Percentiles rank a stretch among this genome's conserved stretches.
phyloP scores from a whole-genome alignment of 1,140 invertebrate genomes.

The Drosophila varians region DNA sequence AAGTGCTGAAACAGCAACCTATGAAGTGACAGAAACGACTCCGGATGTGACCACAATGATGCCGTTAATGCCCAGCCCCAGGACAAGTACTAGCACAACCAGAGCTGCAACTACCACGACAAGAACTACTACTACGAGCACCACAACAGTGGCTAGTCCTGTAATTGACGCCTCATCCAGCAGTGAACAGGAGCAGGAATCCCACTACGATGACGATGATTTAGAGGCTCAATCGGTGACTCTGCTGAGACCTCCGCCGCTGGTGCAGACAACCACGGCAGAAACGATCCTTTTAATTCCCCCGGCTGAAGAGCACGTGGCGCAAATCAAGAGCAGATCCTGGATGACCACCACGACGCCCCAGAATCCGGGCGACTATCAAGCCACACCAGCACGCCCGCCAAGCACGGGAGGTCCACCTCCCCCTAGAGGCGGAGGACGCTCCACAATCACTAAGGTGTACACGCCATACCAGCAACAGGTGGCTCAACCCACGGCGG shows the following conservation, averaged over 20 bases:
- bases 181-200: conserved; percentile 24
- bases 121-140: conserved; percentile 12
- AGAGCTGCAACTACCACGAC: conserved; percentile 17
- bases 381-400: conserved; percentile 18
- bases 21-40: conserved; percentile 68
- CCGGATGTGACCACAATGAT: conserved; percentile 48
- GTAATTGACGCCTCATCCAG: conserved; percentile 12
- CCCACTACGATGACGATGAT: conserved; percentile 70
- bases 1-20: conserved; percentile 57
- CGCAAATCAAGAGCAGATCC: conserved; percentile 71
- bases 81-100: conserved; percentile 22
- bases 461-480: conserved; percentile 83
- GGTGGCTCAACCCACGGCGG: conserved; percentile 71
- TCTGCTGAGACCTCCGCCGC: conserved; percentile 63
- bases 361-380: conserved; percentile 19
- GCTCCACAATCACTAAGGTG: conserved; percentile 88
- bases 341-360: conserved; percentile 65
- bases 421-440: conserved; percentile 71
- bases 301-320: conserved; percentile 75
- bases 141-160: conserved; percentile 10
- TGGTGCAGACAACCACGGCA: conserved; percentile 70
- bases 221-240: conserved; percentile 74
- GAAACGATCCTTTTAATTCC: conserved; percentile 80
- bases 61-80: conserved; percentile 40
- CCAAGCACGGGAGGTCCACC: conserved; percentile 25